A percentile compares a stretch with the other conserved stretches of the same genome.
These are phyloP conservation scores for Brienomyrus longianalis DNA, from an alignment of 2,113 vertebrate genomes.

Conservation along the genomic window DNA sequence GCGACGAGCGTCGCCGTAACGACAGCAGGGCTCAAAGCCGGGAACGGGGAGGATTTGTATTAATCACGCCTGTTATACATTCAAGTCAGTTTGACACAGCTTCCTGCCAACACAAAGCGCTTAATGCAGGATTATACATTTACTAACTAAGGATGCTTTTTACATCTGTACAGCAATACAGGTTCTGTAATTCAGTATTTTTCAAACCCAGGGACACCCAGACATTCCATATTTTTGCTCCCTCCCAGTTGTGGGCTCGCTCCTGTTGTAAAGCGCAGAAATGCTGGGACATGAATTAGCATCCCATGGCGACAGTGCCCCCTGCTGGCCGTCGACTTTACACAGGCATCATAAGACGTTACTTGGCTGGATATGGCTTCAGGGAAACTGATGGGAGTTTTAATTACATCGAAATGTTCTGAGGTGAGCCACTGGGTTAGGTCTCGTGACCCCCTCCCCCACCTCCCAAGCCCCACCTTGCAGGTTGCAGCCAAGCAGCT, in stretches of 20 bases:
- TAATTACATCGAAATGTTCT: no score
- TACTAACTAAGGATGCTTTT: background rate
- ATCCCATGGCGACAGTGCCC: background rate
- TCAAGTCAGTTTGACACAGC: background rate
- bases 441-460: no score
- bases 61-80: background rate
- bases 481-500: constrained; percentile 86
- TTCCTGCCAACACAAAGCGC: background rate
- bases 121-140: background rate
- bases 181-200: background rate
- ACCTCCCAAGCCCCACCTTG: constrained; percentile 65
- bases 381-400: background rate
- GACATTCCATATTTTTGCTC: background rate
- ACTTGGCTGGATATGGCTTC: background rate
- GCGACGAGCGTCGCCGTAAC: background rate
- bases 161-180: background rate
- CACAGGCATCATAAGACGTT: background rate
- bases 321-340: background rate
- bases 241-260: background rate
- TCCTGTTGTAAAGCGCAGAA: background rate
- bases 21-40: background rate
- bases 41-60: background rate
- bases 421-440: no score
- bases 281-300: background rate
- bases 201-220: background rate